Percentiles rank a stretch among this genome's conserved stretches.
Evolutionary conservation across 1,140 invertebrate genomes (phyloP).

Genomic region (Brachionus plicatilis): DNA sequence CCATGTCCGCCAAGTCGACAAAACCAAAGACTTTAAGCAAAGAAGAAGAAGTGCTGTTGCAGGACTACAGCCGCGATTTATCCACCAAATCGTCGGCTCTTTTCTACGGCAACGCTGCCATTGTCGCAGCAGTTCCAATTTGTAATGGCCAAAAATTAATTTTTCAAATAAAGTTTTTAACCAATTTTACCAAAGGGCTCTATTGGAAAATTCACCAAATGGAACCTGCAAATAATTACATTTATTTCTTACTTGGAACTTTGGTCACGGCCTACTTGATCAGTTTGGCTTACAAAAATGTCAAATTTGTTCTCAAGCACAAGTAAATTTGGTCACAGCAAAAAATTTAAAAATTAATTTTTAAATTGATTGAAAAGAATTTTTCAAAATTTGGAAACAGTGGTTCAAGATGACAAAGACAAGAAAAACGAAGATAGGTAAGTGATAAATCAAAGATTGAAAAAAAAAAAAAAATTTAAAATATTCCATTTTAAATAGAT

Average conservation of each 20-base stretch:
- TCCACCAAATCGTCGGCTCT: conserved; percentile 92
- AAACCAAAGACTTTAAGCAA: conserved; percentile 66
- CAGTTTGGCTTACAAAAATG: conserved; percentile 91
- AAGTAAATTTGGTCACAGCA: conserved; percentile 61
- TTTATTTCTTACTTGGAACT: conserved; percentile 78
- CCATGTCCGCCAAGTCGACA: background rate
- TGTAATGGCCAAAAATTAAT: conserved; percentile 66
- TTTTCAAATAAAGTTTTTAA: background rate
- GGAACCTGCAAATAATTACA: conserved; percentile 78
- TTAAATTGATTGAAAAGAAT: conserved; percentile 60
- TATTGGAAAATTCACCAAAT: conserved; percentile 98
- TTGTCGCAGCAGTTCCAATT: conserved; percentile 90
- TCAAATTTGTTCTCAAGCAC: conserved; percentile 95
- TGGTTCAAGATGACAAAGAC: conserved; percentile 84
- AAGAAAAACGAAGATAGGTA: conserved; percentile 26
- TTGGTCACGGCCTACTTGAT: conserved; percentile 82
- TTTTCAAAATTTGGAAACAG: conserved; percentile 89
- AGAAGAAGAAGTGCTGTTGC: conserved; percentile 93
- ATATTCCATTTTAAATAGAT: conserved; percentile 47
- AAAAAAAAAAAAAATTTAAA: background rate
- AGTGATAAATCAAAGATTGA: background rate
- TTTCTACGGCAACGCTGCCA: conserved; percentile 95
- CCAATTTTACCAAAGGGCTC: conserved; percentile 68
- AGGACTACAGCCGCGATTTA: conserved; percentile 96
- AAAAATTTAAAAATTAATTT: conserved; percentile 40